Evolutionary conservation across 2,888 invertebrate genomes (phyloP), one percentile per base, ranked within the genome.

Genomic region (Melieria omissa): DNA sequence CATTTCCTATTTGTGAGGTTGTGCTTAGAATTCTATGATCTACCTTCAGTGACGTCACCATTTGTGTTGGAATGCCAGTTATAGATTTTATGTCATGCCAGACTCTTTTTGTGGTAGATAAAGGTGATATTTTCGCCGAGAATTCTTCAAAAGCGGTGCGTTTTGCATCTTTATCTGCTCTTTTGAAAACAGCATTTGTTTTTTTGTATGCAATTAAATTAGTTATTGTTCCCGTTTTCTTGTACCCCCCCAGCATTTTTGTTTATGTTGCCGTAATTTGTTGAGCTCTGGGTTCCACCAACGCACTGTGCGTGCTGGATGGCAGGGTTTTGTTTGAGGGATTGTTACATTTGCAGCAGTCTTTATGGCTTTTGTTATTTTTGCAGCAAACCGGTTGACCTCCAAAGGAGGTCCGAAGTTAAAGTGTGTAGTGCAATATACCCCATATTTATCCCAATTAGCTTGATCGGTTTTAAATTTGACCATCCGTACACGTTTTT

Each of bases 131-230:
- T 41, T 64, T 45, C 4, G 60, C 2, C 5, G 65, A 62, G 12
- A 65, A 60, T 7, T 65, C 29, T 47, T 42, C 8, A 9, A 70
- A 52, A 12, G 47, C 41, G 46, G 4, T 47, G 0, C 45, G 12
- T 64, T 70, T 70, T 3, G 64, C 44, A 16, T n/a, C 16, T 57
- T 70, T 64, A 45, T 44, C 63, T 6, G 64, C 14, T 46, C 52
- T 70, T 58, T 64, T 70, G 47, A 70, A 70, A 4, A 70, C 4
- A 41, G 64, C 57, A 47, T 70, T 64, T 12, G 49, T 57, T 70
- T 63, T 70, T 47, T 70, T 70, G 52, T 70, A 64, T n/a, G 44
- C 41, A 10, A 64, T 45, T 47, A 64, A 44, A 44, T 64, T 70
- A 41, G 12, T 49, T 4, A 44, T 42, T 10, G 61, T n/a, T 42